These are phyloP conservation scores for Ganaspis sp. DNA, from an alignment of 1,140 invertebrate species.

Conservation along the genomic window DNA sequence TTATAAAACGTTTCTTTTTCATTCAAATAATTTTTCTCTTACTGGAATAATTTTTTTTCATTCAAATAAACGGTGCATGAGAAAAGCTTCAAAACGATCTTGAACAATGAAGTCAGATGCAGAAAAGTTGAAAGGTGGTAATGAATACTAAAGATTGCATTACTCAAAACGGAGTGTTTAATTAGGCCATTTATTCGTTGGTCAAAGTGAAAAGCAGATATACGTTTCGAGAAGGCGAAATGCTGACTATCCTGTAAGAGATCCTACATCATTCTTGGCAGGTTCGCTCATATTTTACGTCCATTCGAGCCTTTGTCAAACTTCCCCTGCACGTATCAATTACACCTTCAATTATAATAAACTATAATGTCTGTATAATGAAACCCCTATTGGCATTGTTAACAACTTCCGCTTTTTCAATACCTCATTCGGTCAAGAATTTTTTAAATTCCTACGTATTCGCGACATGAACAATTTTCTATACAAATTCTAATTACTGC, in stretches of 20 bases:
- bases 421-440: not conserved
- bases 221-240: not conserved
- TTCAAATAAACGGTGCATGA: not conserved
- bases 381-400: not conserved
- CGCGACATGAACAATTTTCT: not conserved
- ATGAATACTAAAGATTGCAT: conserved; percentile 39
- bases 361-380: conserved; percentile 15
- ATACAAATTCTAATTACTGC: not conserved
- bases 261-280: conserved; percentile 1
- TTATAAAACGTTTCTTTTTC: no score
- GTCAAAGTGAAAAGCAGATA: not conserved
- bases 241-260: not conserved
- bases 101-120: not conserved
- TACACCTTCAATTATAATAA: not conserved
- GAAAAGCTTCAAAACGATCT: no score
- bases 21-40: no score
- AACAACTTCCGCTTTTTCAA: not conserved
- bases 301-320: not conserved
- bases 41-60: no score
- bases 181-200: conserved; percentile 34
- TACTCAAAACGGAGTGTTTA: conserved; percentile 40
- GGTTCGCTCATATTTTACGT: not conserved
- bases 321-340: conserved; percentile 2
- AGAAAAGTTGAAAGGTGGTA: conserved; percentile 13
- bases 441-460: not conserved